Conservation (phyloP, 2,797 vertebrate species). For the Tinamus major region DNA sequence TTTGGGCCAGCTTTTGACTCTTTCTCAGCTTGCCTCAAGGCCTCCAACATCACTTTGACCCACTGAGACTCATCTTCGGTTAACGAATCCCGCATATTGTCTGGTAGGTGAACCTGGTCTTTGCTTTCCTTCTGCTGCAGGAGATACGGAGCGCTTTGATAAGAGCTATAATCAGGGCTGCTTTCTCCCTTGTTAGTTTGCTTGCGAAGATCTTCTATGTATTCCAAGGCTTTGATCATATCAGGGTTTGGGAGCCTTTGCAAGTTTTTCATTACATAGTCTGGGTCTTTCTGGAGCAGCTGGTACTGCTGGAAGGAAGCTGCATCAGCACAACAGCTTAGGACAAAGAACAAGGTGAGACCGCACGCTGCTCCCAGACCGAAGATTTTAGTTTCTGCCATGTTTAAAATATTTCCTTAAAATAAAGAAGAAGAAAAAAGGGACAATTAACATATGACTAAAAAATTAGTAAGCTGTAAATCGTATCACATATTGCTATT, state of each 20-base stretch:
- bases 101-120: constrained; percentile 81
- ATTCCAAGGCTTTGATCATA: constrained; percentile 94
- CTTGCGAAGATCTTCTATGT: constrained; percentile 91
- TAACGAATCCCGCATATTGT: constrained; percentile 78
- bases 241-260: constrained; percentile 84
- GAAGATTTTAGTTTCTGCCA: constrained; percentile 76
- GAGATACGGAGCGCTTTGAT: constrained; percentile 73
- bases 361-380: constrained; percentile 70
- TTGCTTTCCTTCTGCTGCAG: constrained; percentile 78
- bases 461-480: not conserved
- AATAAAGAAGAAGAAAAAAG: constrained; percentile 61
- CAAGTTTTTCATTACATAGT: constrained; percentile 78
- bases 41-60: constrained; percentile 89
- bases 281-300: constrained; percentile 85
- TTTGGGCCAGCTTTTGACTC: constrained; percentile 76
- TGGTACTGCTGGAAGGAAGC: constrained; percentile 88
- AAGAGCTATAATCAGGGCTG: constrained; percentile 80
- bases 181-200: constrained; percentile 83
- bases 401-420: constrained; percentile 77
- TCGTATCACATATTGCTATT: not conserved
- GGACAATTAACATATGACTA: constrained; percentile 56
- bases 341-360: constrained; percentile 78
- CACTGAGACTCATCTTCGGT: constrained; percentile 87
- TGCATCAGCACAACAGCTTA: constrained; percentile 78
- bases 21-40: constrained; percentile 86